These are phyloP conservation scores for Rhabdophis nuchalis DNA, from an alignment of 2,797 vertebrate species.

Conservation along the genomic window DNA sequence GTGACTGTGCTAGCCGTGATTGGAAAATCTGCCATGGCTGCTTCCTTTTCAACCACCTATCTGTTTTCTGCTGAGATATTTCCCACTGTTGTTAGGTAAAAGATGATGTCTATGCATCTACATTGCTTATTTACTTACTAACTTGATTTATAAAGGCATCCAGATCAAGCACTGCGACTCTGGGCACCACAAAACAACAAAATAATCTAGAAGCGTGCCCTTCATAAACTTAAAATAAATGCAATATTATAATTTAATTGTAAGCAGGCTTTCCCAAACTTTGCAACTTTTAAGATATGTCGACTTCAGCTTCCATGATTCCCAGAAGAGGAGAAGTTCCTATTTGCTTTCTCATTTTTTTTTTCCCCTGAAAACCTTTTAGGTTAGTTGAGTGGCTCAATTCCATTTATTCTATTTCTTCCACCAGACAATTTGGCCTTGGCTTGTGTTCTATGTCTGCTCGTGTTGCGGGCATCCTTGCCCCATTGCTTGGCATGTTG, in stretches of 20 bases:
- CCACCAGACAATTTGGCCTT: conserved; percentile 78
- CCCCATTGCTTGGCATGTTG: conserved; percentile 78
- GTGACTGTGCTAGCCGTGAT: conserved; percentile 76
- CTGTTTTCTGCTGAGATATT: conserved; percentile 84
- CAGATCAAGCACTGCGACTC: background rate
- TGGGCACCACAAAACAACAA: background rate
- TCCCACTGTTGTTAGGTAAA: conserved; percentile 81
- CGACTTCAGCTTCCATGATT: background rate
- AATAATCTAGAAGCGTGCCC: background rate
- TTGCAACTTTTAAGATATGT: background rate
- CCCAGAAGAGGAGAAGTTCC: background rate
- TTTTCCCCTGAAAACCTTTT: background rate
- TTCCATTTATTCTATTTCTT: background rate
- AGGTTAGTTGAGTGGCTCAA: background rate
- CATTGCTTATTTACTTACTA: background rate
- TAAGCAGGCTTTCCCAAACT: background rate
- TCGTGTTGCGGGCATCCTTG: conserved; percentile 75
- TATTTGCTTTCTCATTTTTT: background rate
- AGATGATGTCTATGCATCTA: background rate
- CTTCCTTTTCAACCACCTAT: conserved; percentile 75
- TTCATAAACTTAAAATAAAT: background rate
- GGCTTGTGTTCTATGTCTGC: conserved; percentile 79
- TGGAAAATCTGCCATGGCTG: conserved; percentile 77
- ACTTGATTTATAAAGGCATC: background rate
- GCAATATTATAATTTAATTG: background rate